Conservation (phyloP, 1,140 invertebrate species). For the Propsilocerus akamusi region DNA sequence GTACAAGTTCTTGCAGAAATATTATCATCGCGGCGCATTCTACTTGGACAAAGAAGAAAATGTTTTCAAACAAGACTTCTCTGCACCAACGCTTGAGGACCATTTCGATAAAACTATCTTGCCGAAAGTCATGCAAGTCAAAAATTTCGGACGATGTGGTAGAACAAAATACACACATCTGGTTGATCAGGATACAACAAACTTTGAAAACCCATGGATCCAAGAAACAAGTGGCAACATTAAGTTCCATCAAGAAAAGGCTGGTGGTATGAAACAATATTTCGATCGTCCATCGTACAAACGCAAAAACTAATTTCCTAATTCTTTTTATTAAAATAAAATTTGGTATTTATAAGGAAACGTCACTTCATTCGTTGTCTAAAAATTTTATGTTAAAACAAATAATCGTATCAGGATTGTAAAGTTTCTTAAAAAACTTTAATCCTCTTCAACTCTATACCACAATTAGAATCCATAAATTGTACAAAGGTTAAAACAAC, state of each 20-base stretch:
- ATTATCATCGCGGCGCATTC: slow-evolving; percentile 97
- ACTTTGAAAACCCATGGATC: slow-evolving; percentile 94
- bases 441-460: too few relatives aligned
- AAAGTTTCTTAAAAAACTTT: too few relatives aligned
- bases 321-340: too few relatives aligned
- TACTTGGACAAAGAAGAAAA: slow-evolving; percentile 91
- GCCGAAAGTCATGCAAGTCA: slow-evolving; percentile 99
- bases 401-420: too few relatives aligned
- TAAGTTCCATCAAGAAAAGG: slow-evolving; percentile 76
- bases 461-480: too few relatives aligned
- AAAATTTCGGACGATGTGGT: slow-evolving; percentile 97
- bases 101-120: slow-evolving; percentile 98
- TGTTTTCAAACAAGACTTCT: slow-evolving; percentile 88
- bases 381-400: too few relatives aligned
- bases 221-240: slow-evolving; percentile 65
- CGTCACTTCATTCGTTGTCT: too few relatives aligned
- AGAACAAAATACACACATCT: slow-evolving; percentile 98
- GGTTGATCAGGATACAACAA: slow-evolving; percentile 97
- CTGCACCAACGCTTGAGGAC: slow-evolving; percentile 93
- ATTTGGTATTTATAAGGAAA: too few relatives aligned
- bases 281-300: slow-evolving; percentile 79
- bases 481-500: too few relatives aligned
- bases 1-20: slow-evolving; percentile 99
- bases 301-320: too few relatives aligned
- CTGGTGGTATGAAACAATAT: slow-evolving; percentile 88